Evolutionary conservation across 2,888 invertebrate species (phyloP), one percentile per base, ranked within the genome.

Genomic region (Lottia gigantea): DNA sequence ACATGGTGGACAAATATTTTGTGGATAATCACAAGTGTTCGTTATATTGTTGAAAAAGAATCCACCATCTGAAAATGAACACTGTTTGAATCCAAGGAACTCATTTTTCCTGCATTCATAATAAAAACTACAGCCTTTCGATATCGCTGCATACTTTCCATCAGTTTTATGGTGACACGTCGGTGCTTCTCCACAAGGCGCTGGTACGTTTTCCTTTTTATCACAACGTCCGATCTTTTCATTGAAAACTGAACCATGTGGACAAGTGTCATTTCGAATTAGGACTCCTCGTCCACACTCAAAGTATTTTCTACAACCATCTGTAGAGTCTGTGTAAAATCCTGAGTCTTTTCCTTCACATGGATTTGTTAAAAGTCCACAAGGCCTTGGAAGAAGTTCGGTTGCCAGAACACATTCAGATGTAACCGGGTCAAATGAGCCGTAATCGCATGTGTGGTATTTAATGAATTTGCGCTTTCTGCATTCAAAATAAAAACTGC

Each of bases 1-100:
- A 61, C 80, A 80, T 8, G 80, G 80, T 19, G 78, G 77, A 68
- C 80, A 80, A 45, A 78, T 74, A 65, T 80, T 80, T 66, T 77
- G 76, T 7, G 75, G 76, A 55, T 73, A 74, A 67, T 78, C 80
- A 65, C 80, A 80, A 46, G 31, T 46, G 16, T 75, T 72, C 16
- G 75, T 76, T 26, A 67, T 63, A 26, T 70, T 70, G 70, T 80
- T 80, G 71, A 80, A 80, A 74, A 77, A 74, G 63, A 73, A 71
- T 4, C 80, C 77, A 1, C 77, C 78, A 46, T 75, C 73, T 8
- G 62, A 63, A 45, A 71, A 66, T 1, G 71, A 67, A 64, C 78
- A 80, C 47, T 69, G 74, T 64, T 67, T 67, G 46, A 73, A 71
- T 16, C 76, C 78, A 23, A 65, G 8, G 66, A 80, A 76, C 46